Evolutionary conservation across 2,797 vertebrate species (phyloP), one percentile per base, ranked within the genome.

Genomic region (Scarus forsteni): DNA sequence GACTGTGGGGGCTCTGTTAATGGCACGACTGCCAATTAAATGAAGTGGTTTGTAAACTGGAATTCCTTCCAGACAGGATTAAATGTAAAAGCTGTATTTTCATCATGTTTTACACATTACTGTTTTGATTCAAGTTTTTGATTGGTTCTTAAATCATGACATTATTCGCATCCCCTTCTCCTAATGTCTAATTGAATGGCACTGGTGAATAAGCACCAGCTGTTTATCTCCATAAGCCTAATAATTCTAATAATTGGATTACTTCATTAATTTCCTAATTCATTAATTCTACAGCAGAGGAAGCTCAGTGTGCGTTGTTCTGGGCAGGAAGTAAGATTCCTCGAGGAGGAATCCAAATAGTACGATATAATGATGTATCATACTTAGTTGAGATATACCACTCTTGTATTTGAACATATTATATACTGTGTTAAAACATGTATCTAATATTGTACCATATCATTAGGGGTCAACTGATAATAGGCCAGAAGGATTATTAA

Each of bases 21-120:
- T 34, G 15, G 49, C 44, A 10, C 5, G 38, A 44, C 67, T 70
- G 72, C 52, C 75, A 85, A 75, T 82, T 82, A 75, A 76, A 81
- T 34, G 27, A 7, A 7, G 50, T 14, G 50, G 7, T 10, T 12
- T 12, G 12, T 39, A 51, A 51, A 51, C 13, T 51, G 50, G 27
- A 51, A 51, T 14, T 51, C 19, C 50, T 27, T 51, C 12, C 27
- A 51, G 50, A 27, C 34, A 34, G 50, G 50, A 44, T 15, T 38
- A 50, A 40, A 50, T 8, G 3, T 34, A 14, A 61, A 50, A 14
- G 35, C 8, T 16, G 14, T 61, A 39, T 19, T 19, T 61, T 35
- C 35, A 50, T 40, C 16, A 49, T 6, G 6, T 39, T 44, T 38
- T 27, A 7, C 54, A 57, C 6, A 27, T 50, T 0, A 0, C 3